Conservation (phyloP, 2,888 invertebrate species). For the Drosophila yooni region DNA sequence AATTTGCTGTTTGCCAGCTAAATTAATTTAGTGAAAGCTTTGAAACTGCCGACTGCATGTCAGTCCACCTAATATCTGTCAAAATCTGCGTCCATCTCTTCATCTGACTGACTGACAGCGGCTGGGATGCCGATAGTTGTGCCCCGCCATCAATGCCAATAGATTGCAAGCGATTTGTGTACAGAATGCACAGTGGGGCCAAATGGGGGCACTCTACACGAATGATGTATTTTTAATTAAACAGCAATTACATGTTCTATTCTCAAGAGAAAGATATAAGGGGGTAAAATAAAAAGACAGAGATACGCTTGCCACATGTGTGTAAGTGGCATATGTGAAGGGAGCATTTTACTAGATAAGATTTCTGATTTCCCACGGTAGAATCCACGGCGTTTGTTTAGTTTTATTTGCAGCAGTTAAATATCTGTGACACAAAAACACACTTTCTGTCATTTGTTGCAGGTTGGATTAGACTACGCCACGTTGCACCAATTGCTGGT, state of each 20-base stretch:
- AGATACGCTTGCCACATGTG: neutral
- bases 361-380: constrained; percentile 51
- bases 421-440: constrained; percentile 68
- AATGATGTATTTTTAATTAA: neutral
- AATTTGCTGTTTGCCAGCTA: constrained; percentile 73
- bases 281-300: neutral
- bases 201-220: neutral
- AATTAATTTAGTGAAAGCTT: constrained; percentile 79
- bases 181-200: constrained; percentile 33
- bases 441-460: constrained; percentile 62
- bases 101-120: constrained; percentile 24
- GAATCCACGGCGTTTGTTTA: constrained; percentile 12
- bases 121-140: constrained; percentile 21
- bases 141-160: constrained; percentile 12
- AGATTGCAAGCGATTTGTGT: constrained; percentile 29
- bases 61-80: constrained; percentile 46
- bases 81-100: constrained; percentile 39
- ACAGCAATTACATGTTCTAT: neutral
- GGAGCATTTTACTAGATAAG: constrained; percentile 7
- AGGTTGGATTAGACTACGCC: constrained; percentile 49
- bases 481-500: constrained; percentile 30
- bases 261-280: neutral
- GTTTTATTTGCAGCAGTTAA: constrained; percentile 26
- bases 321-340: neutral
- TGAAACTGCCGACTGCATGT: constrained; percentile 48